Evolutionary conservation across 37 sponge, comb jelly and placozoan species (phyloP).

Genomic region (Mnemiopsis leidyi): DNA sequence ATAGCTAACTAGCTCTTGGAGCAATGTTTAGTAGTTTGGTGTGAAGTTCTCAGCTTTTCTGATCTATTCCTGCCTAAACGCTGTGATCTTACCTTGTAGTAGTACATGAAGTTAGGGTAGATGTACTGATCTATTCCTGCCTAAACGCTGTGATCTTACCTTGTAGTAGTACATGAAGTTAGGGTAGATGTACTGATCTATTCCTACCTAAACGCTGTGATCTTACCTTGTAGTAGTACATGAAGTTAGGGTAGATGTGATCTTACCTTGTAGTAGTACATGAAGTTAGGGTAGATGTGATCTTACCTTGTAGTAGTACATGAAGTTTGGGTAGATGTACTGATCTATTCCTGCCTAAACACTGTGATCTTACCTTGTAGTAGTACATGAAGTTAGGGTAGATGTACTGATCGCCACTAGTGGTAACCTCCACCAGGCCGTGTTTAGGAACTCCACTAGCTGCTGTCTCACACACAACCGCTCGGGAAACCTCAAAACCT

Average conservation of each 20-base stretch:
- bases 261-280: background rate
- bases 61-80: too few species aligned
- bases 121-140: too few species aligned
- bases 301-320: conserved; percentile 19
- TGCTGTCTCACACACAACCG: background rate
- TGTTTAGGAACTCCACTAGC: background rate
- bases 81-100: too few species aligned
- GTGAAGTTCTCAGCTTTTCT: too few species aligned
- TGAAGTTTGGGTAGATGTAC: background rate
- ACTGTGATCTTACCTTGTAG: conserved; percentile 22
- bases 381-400: background rate
- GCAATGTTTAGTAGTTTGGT: too few species aligned
- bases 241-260: too few species aligned
- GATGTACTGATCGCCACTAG: background rate
- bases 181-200: background rate
- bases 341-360: too few species aligned
- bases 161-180: background rate
- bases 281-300: background rate
- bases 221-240: too few species aligned
- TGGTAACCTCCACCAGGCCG: background rate
- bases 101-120: too few species aligned
- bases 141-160: background rate
- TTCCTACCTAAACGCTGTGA: too few species aligned
- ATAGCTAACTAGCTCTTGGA: too few species aligned
- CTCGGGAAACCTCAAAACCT: conserved; percentile 35